Base-by-base conservation (phyloP, 2,797 vertebrate species). In the Nannoperca australis region DNA sequence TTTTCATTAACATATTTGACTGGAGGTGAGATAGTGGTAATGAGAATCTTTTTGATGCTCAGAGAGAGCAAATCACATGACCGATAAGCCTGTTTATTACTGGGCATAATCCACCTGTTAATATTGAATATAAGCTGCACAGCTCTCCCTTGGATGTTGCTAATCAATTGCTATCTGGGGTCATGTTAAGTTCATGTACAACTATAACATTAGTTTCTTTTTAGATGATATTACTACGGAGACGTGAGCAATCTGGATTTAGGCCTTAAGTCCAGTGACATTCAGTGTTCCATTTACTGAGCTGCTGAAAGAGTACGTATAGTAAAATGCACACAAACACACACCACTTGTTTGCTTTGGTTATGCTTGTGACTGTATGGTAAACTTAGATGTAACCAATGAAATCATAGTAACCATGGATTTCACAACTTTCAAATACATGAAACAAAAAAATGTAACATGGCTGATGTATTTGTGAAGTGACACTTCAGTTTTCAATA, bases 1-100 rank as follows among this genome's bases (percentile, higher is more conserved):
- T 78, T 81, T 83, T 82, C 9, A 86, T 91, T 90, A 88, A 73
- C 70, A 86, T 79, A 85, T 91, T 82, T 85, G 74, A 88, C 82
- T 85, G 65, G 49, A 79, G 76, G 82, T 81, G 77, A 79, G 78
- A 80, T 64, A 81, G 76, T 32, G 49, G 47, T 85, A 88, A 88
- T 89, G 59, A 79, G 63, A 88, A 65, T 83, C 45, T 84, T 70
- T 84, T 36, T 69, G 60, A 78, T 51, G 58, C 81, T 81, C 32
- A 73, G 36, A 67, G 51, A 64, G 51, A 64, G 64, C 45, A 76
- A 72, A 81, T 64, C 85, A 80, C 40, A 34, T 70, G 59, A 70
- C 58, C 38, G 18, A 73, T 34, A 61, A 22, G 6, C 56, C 60
- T 18, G 7, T 27, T 66, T 70, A 40, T 78, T 61, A 61, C 45